Evolutionary conservation across 2,113 vertebrate species (phyloP).

Genomic region (Archocentrus centrarchus): DNA sequence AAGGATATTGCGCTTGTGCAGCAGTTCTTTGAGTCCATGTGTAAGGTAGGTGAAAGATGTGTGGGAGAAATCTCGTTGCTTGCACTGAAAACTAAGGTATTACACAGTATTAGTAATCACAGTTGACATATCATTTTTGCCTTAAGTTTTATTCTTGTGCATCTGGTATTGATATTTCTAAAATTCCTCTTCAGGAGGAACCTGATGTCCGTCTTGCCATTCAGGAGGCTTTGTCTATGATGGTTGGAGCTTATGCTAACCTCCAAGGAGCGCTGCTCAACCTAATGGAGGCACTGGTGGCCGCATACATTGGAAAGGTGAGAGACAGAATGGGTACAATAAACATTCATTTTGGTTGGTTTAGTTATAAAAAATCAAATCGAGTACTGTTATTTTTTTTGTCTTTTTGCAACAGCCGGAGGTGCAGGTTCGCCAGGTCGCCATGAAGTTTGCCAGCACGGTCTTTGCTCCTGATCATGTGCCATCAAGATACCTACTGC

Average conservation of each 20-base stretch:
- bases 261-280: slow-evolving; percentile 95
- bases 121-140: background rate
- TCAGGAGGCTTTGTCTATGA: slow-evolving; percentile 97
- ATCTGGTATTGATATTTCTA: background rate
- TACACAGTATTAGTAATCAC: background rate
- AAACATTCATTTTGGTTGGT: background rate
- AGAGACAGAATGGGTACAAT: background rate
- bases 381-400: background rate
- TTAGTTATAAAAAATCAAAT: background rate
- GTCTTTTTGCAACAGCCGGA: slow-evolving; percentile 86
- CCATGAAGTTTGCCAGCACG: slow-evolving; percentile 96
- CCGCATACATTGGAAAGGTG: slow-evolving; percentile 96
- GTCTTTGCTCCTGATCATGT: slow-evolving; percentile 96
- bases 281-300: slow-evolving; percentile 97
- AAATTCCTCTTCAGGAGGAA: slow-evolving; percentile 85
- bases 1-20: slow-evolving; percentile 98
- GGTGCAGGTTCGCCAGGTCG: slow-evolving; percentile 97
- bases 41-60: slow-evolving; percentile 85
- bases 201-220: slow-evolving; percentile 95
- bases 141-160: background rate
- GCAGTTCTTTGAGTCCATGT: slow-evolving; percentile 98
- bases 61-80: background rate
- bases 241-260: slow-evolving; percentile 95
- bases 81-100: background rate
- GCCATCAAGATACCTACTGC: slow-evolving; percentile 94